Percentiles rank a stretch among this genome's conserved stretches.
phyloP scores from a whole-genome alignment of 1,140 invertebrate genomes.

The Periplaneta americana region DNA sequence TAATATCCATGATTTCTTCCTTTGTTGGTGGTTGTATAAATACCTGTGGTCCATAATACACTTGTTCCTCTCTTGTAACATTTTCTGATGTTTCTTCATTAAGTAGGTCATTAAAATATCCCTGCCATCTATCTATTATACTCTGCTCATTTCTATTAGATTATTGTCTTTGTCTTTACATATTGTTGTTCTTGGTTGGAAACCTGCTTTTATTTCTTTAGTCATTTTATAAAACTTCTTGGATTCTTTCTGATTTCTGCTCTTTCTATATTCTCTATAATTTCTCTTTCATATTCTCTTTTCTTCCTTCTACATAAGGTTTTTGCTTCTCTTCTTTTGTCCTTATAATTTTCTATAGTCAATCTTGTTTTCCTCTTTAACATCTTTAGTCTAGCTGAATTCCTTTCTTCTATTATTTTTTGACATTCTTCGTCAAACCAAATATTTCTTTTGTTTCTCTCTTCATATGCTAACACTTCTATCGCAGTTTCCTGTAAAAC shows the following conservation, averaged over 20 bases:
- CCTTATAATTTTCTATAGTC: neutral
- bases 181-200: too few species aligned
- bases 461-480: neutral
- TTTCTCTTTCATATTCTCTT: too few species aligned
- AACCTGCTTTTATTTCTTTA: neutral
- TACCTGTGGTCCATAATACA: neutral
- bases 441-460: constrained; percentile 5
- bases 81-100: neutral
- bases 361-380: neutral
- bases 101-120: neutral
- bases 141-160: neutral
- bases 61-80: neutral
- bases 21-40: neutral
- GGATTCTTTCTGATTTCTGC: neutral
- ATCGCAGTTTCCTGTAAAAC: neutral
- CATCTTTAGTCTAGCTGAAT: neutral
- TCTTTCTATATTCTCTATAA: neutral
- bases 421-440: neutral
- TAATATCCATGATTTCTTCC: neutral
- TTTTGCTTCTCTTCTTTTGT: neutral
- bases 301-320: too few species aligned
- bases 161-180: neutral
- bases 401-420: neutral
- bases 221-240: neutral
- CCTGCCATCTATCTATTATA: neutral